phyloP scores from a whole-genome alignment of 2,888 invertebrate genomes.

The Ommatoiulus sabulosus region DNA sequence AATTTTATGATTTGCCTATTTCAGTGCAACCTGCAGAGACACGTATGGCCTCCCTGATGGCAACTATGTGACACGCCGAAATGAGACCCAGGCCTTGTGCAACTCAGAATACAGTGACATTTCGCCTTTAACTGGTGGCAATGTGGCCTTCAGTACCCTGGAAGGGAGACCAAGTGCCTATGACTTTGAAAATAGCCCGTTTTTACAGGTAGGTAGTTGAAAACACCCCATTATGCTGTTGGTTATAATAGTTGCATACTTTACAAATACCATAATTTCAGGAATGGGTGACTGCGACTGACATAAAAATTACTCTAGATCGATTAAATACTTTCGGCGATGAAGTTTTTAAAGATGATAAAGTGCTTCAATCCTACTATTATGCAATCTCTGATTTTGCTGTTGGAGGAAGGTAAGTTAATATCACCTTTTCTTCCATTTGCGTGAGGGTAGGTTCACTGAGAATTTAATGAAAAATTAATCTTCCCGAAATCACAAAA shows the following conservation, averaged over 20 bases:
- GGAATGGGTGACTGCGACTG: slow-evolving; percentile 85
- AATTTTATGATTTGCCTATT: slow-evolving; percentile 58
- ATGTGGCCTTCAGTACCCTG: slow-evolving; percentile 93
- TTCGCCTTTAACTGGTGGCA: slow-evolving; percentile 92
- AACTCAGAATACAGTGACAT: slow-evolving; percentile 99
- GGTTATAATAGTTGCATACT: background rate
- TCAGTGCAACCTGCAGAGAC: slow-evolving; percentile 89
- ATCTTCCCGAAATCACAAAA: no score
- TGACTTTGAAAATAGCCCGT: slow-evolving; percentile 88
- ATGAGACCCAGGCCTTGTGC: slow-evolving; percentile 94
- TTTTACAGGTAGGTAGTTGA: slow-evolving; percentile 81
- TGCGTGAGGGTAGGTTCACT: no score
- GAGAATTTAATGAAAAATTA: background rate
- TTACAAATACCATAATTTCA: slow-evolving; percentile 65
- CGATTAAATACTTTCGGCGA: slow-evolving; percentile 98
- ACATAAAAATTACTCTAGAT: slow-evolving; percentile 88
- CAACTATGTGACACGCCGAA: slow-evolving; percentile 77
- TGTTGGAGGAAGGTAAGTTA: slow-evolving; percentile 74
- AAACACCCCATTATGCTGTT: background rate
- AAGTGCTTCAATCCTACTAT: slow-evolving; percentile 94
- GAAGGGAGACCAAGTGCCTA: slow-evolving; percentile 94
- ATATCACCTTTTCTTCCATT: background rate
- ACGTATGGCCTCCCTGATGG: slow-evolving; percentile 89
- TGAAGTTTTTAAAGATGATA: slow-evolving; percentile 91
- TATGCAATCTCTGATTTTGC: slow-evolving; percentile 82